Evolutionary conservation across 2,888 invertebrate species (phyloP), one percentile per base, ranked within the genome.

Genomic region (Steinernema hermaphroditum): DNA sequence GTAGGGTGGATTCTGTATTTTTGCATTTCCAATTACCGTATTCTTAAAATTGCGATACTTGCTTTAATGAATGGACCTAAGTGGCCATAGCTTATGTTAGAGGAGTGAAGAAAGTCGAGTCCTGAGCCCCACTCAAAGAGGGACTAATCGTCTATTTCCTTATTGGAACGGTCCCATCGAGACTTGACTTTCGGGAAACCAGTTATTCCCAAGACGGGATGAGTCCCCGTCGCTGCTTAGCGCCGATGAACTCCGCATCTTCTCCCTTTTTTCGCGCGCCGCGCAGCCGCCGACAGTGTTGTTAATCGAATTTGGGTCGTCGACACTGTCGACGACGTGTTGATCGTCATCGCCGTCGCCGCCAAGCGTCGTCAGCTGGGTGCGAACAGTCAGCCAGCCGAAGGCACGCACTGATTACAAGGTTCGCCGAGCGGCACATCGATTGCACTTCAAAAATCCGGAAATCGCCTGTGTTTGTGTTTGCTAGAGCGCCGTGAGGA

Each of bases 241-340:
- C 37, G 37, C 37, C 37, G 37, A 37, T 37, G 37, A 37, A 37
- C 37, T 37, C 27, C 54, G 24, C 54, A 54, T 54, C 54, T 54
- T 54, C 54, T 24, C 54, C 54, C 16, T 54, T 54, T 54, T 54
- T 54, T 22, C 54, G 54, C 27, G 54, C 27, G 54, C 54, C 12
- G 24, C 6, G 27, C 9, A n/a, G n/a, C 6, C 9, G n/a, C 2
- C 54, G 46, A 19, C 16, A 4, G 46, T 19, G 22, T 19, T 46
- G 46, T 46, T 46, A 46, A 54, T 54, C 54, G 54, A 54, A 54
- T 54, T 54, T 19, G 54, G 54, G 46, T 46, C 22, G 54, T 2
- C 54, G 54, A 27, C 54, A 27, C 6, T 54, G 54, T 54, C 19
- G 54, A 19, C 54, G 54, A 54, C 19, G 27, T 22, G 54, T 22